Evolutionary conservation across 2,113 vertebrate genomes (phyloP).

Genomic region (Cyrtonyx montezumae): DNA sequence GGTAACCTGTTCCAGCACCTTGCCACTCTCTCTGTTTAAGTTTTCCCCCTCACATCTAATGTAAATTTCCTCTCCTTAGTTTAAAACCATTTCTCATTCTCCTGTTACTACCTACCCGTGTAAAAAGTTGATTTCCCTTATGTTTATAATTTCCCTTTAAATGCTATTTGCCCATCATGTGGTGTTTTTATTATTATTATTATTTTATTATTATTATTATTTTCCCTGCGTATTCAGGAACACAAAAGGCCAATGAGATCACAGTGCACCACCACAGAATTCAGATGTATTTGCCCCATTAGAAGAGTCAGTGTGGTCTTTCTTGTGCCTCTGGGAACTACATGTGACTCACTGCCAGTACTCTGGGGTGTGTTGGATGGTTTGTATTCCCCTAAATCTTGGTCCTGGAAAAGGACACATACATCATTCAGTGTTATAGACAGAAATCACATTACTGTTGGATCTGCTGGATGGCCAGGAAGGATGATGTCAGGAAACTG

Average conservation of each 20-base stretch:
- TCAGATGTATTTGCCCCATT: background rate
- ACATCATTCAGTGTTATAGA: background rate
- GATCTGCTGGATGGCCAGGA: background rate
- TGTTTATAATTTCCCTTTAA: too few species aligned
- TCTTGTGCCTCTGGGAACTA: background rate
- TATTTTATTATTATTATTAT: background rate
- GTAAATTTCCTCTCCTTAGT: too few species aligned
- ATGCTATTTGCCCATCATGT: background rate
- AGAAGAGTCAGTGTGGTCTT: background rate
- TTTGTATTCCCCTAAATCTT: background rate
- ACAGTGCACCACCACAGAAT: background rate
- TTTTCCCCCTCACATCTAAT: too few species aligned
- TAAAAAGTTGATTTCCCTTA: too few species aligned
- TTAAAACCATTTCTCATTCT: too few species aligned
- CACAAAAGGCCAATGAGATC: background rate
- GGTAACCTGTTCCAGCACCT: too few species aligned
- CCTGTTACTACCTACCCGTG: too few species aligned
- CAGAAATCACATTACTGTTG: background rate
- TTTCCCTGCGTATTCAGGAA: background rate
- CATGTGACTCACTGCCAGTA: background rate
- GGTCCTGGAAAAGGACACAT: background rate
- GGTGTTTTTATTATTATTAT: too few species aligned
- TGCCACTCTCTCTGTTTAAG: too few species aligned
- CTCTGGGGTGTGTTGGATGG: background rate
- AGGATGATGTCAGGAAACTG: background rate